phyloP scores from a whole-genome alignment of 2,888 invertebrate species.

The Spodoptera littoralis region DNA sequence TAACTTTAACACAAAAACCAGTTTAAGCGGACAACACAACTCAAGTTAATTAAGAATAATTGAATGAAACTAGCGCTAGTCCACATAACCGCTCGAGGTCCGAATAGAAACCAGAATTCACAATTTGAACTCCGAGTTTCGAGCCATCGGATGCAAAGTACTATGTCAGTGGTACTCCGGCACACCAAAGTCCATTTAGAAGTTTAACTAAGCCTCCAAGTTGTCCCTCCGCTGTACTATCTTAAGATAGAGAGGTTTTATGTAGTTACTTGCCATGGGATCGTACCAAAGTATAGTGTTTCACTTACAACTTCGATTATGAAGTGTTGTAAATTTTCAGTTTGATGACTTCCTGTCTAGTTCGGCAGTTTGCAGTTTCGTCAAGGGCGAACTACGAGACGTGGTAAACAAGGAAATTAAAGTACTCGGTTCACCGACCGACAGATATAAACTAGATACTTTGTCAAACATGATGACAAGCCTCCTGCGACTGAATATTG shows the following conservation, averaged over 20 bases:
- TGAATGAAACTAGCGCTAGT: constrained; percentile 37
- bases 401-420: constrained; percentile 25
- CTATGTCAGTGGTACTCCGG: constrained; percentile 35
- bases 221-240: constrained; percentile 25
- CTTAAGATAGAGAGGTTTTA: constrained; percentile 44
- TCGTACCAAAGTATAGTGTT: constrained; percentile 34
- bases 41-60: constrained; percentile 47
- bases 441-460: too few species aligned
- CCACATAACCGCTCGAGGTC: constrained; percentile 28
- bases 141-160: constrained; percentile 36
- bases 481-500: too few species aligned
- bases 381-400: constrained; percentile 2
- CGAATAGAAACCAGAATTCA: constrained; percentile 23
- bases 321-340: constrained; percentile 43
- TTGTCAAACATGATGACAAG: too few species aligned
- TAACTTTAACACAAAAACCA: constrained; percentile 4
- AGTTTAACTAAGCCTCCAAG: constrained; percentile 46
- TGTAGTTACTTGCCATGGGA: constrained; percentile 37
- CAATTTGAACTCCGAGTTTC: constrained; percentile 19
- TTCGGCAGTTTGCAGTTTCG: constrained; percentile 16
- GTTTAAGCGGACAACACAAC: constrained; percentile 14
- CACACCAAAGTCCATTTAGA: constrained; percentile 46
- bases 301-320: constrained; percentile 43
- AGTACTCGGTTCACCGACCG: background rate
- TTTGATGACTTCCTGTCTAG: constrained; percentile 36